Evolutionary conservation across 2,113 vertebrate genomes (phyloP).

Genomic region (Chunga burmeisteri): DNA sequence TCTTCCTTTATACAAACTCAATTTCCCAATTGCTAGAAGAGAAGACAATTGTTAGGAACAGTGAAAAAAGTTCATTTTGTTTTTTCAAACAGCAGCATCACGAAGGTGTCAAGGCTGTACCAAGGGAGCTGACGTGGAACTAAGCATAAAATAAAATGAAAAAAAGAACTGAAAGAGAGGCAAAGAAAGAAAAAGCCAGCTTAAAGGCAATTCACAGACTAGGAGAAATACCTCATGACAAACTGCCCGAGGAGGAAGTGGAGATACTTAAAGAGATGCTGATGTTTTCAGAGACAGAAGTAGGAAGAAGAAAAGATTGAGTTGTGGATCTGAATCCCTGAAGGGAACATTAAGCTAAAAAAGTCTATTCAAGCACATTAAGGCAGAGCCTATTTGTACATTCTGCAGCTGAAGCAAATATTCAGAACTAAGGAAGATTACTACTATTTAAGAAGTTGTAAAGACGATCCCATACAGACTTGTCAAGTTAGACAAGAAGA

Average conservation of each 20-base stretch:
- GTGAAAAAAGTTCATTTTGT: not conserved
- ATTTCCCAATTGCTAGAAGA: not conserved
- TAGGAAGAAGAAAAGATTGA: constrained; percentile 42
- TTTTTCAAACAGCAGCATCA: not conserved
- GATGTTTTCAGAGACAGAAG: constrained; percentile 43
- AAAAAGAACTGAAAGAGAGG: not conserved
- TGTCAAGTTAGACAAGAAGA: constrained; percentile 47
- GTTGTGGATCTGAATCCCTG: constrained; percentile 43
- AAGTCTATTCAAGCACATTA: constrained; percentile 53
- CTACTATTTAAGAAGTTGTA: constrained; percentile 36
- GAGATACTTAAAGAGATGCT: constrained; percentile 40
- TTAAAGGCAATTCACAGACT: constrained; percentile 27
- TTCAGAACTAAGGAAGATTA: constrained; percentile 42
- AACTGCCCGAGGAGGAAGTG: constrained; percentile 34
- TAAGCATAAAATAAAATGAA: not conserved
- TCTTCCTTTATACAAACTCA: not conserved
- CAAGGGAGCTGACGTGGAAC: not conserved
- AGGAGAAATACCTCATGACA: constrained; percentile 55
- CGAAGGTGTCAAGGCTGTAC: not conserved
- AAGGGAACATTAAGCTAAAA: constrained; percentile 56
- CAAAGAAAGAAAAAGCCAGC: constrained; percentile 22
- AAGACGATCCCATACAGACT: not conserved
- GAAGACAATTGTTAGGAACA: not conserved
- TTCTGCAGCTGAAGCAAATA: constrained; percentile 54
- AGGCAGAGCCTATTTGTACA: constrained; percentile 39